A percentile compares a stretch with the other conserved stretches of the same genome.
These are phyloP conservation scores for Halichondria panicea DNA, from an alignment of 37 sponge, comb jelly and placozoan genomes.

Conservation along the genomic window DNA sequence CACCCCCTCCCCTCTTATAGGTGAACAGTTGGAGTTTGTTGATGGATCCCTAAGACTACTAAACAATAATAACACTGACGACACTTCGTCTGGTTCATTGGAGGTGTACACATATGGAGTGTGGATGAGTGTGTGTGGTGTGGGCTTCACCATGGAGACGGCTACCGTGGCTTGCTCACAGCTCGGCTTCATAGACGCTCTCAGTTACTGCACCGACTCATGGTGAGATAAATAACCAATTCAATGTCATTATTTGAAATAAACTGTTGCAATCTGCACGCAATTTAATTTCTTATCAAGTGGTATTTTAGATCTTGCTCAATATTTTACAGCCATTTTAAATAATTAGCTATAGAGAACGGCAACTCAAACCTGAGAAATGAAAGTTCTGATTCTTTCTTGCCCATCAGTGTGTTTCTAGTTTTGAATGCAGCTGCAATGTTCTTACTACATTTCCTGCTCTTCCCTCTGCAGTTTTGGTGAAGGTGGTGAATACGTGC, in stretches of 20 bases:
- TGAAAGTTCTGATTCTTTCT: background rate
- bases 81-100: conserved; percentile 23
- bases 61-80: background rate
- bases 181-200: conserved; percentile 22
- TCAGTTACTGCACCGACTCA: conserved; percentile 38
- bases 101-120: conserved; percentile 34
- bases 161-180: conserved; percentile 56
- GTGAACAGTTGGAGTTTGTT: background rate
- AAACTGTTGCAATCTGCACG: too few relatives aligned
- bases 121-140: conserved; percentile 57
- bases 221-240: conserved; percentile 39
- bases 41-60: conserved; percentile 12
- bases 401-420: background rate
- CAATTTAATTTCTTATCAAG: too few relatives aligned
- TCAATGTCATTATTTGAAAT: too few relatives aligned
- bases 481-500: background rate
- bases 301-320: too few relatives aligned
- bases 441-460: too few relatives aligned
- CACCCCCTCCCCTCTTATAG: background rate
- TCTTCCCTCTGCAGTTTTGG: conserved; percentile 11
- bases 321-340: too few relatives aligned
- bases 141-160: conserved; percentile 23
- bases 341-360: too few relatives aligned
- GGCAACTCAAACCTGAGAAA: too few relatives aligned
- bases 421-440: too few relatives aligned